A percentile compares a stretch with the other conserved stretches of the same genome.
Evolutionary conservation across 2,113 vertebrate genomes (phyloP).

Genomic region (Callipepla squamata): DNA sequence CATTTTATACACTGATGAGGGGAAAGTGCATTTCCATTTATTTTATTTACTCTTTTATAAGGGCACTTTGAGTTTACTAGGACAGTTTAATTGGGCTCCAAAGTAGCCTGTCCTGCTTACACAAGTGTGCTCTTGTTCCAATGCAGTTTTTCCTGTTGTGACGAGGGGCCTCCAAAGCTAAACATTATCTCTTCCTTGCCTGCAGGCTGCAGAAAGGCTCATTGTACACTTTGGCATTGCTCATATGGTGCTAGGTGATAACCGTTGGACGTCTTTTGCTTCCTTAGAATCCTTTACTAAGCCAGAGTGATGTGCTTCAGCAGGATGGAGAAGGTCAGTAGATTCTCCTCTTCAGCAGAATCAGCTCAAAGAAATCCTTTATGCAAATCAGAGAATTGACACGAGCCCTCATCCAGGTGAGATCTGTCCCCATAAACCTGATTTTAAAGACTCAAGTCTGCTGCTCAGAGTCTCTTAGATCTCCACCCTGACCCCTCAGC

Average conservation of each 20-base stretch:
- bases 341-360: not conserved
- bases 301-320: fast-evolving
- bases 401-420: not conserved
- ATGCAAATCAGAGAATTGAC: not conserved
- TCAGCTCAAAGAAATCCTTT: not conserved
- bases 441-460: not conserved
- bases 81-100: not conserved
- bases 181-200: not conserved
- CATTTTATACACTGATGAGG: not conserved
- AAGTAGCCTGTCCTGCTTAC: not conserved
- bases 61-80: not conserved
- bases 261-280: not conserved
- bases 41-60: constrained; percentile 18
- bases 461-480: not conserved
- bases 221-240: fast-evolving
- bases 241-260: not conserved
- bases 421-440: not conserved
- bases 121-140: not conserved
- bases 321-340: not conserved
- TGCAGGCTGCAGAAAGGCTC: not conserved
- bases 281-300: not conserved
- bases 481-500: not conserved
- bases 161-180: not conserved
- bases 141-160: not conserved
- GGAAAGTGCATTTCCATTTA: not conserved